phyloP scores from a whole-genome alignment of 1,140 invertebrate species.

The Teleogryllus occipitalis region DNA sequence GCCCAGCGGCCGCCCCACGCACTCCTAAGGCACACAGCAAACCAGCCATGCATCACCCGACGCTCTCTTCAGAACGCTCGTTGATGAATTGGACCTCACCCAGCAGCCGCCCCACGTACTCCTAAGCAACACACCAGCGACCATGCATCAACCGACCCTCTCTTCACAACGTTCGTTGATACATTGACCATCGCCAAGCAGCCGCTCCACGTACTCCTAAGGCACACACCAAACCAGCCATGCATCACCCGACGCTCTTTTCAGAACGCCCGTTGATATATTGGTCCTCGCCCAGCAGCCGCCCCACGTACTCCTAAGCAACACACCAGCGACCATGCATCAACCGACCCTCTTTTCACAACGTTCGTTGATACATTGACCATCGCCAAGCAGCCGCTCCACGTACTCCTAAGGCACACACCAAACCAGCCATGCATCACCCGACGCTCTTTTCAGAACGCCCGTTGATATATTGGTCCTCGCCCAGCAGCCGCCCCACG shows the following conservation, averaged over 20 bases:
- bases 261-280: neutral
- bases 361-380: constrained; percentile 26
- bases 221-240: too few relatives aligned
- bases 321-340: too few relatives aligned
- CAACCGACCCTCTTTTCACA: too few relatives aligned
- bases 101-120: constrained; percentile 39
- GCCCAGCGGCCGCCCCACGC: constrained; percentile 38
- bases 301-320: constrained; percentile 38
- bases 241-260: too few relatives aligned
- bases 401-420: constrained; percentile 35
- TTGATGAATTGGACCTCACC: constrained; percentile 32
- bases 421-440: too few relatives aligned
- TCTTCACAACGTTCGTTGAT: too few relatives aligned
- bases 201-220: constrained; percentile 37
- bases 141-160: too few relatives aligned
- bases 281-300: constrained; percentile 38
- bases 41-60: too few relatives aligned
- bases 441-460: too few relatives aligned
- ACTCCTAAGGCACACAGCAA: constrained; percentile 29
- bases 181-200: constrained; percentile 38
- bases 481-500: constrained; percentile 37
- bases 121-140: too few relatives aligned
- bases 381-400: constrained; percentile 36
- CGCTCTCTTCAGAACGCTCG: too few relatives aligned
- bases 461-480: constrained; percentile 30